Percentiles rank a stretch among this genome's conserved stretches.
Evolutionary conservation across 2,797 vertebrate species (phyloP).

Genomic region (Siniperca obscura): DNA sequence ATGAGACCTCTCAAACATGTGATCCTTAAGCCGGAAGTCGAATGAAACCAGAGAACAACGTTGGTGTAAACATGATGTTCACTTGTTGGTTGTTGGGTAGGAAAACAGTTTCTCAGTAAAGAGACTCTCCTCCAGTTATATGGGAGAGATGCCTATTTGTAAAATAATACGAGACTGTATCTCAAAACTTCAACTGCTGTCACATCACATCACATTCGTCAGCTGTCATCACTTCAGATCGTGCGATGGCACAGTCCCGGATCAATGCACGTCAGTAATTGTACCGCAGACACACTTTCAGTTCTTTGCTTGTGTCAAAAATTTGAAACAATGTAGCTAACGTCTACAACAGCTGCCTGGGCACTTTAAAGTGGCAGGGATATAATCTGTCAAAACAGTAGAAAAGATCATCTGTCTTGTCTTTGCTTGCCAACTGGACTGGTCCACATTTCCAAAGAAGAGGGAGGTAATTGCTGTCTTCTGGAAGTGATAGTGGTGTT

Average conservation of each 20-base stretch:
- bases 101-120: constrained; percentile 26
- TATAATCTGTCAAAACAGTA: constrained; percentile 71
- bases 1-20: constrained; percentile 29
- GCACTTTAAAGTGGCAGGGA: constrained; percentile 56
- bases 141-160: constrained; percentile 31
- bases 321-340: constrained; percentile 34
- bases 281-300: constrained; percentile 37
- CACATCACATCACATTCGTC: constrained; percentile 53
- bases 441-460: constrained; percentile 53
- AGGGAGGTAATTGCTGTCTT: constrained; percentile 72
- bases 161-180: constrained; percentile 43
- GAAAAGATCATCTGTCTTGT: constrained; percentile 54
- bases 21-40: constrained; percentile 33
- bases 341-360: constrained; percentile 66
- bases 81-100: constrained; percentile 38
- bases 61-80: constrained; percentile 53
- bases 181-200: constrained; percentile 49
- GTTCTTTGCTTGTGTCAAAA: constrained; percentile 43
- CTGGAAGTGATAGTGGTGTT: constrained; percentile 73
- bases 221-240: constrained; percentile 50
- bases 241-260: constrained; percentile 34
- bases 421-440: constrained; percentile 52
- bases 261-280: constrained; percentile 55
- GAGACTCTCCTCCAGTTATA: constrained; percentile 51
- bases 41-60: constrained; percentile 62